A percentile compares a stretch with the other conserved stretches of the same genome.
phyloP scores from a whole-genome alignment of 2,113 vertebrate species.

The Clarias magur region DNA sequence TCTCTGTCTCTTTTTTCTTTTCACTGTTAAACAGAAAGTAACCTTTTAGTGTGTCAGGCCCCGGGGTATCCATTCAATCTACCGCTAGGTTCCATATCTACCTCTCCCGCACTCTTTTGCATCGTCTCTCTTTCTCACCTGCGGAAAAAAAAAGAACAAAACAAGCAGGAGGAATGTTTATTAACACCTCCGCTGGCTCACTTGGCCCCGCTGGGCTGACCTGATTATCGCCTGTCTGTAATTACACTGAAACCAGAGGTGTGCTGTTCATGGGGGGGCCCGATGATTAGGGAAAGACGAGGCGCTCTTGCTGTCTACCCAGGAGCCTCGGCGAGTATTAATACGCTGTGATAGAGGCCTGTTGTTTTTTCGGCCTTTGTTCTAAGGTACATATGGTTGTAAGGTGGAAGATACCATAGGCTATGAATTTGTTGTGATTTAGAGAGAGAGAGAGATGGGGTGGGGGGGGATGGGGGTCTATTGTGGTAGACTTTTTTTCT shows the following conservation, averaged over 20 bases:
- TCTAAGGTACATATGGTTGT: constrained; percentile 46
- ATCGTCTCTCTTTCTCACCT: constrained; percentile 68
- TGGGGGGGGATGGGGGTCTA: too few species aligned
- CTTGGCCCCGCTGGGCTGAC: constrained; percentile 73
- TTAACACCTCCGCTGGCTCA: constrained; percentile 73
- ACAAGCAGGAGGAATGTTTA: constrained; percentile 76
- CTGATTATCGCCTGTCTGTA: constrained; percentile 79
- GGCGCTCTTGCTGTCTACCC: constrained; percentile 49
- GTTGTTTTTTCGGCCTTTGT: constrained; percentile 48
- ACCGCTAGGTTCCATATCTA: constrained; percentile 59
- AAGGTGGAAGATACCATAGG: constrained; percentile 44
- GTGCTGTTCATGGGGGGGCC: constrained; percentile 70
- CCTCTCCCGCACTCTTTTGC: neutral
- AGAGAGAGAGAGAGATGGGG: neutral
- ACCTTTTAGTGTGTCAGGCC: constrained; percentile 52
- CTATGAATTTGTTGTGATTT: constrained; percentile 33
- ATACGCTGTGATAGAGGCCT: constrained; percentile 39
- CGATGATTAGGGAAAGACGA: constrained; percentile 68
- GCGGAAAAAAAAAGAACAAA: constrained; percentile 70
- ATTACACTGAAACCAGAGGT: constrained; percentile 75
- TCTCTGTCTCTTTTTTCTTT: neutral
- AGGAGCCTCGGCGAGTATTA: constrained; percentile 59
- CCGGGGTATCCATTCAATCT: constrained; percentile 47
- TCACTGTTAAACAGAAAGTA: constrained; percentile 48
- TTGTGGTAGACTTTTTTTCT: constrained; percentile 68